Conservation (phyloP, 2,113 vertebrate species). For the Heterochromis multidens region DNA sequence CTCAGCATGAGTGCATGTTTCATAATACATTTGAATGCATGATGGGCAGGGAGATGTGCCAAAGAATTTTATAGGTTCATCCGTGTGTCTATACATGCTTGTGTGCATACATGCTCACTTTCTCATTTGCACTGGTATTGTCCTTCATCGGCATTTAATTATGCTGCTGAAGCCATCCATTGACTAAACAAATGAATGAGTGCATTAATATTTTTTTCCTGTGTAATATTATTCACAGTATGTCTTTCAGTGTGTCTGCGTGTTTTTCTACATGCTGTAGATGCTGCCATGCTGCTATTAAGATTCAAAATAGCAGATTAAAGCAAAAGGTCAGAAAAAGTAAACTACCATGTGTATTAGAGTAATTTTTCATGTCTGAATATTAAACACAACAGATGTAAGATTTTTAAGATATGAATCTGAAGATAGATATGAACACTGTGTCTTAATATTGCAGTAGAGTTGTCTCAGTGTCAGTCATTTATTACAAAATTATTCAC, state of each 20-base stretch:
- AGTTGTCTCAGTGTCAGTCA: background rate
- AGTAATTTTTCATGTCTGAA: too few relatives aligned
- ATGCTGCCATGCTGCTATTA: too few relatives aligned
- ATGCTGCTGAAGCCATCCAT: background rate
- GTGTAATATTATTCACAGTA: background rate
- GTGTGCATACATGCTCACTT: background rate
- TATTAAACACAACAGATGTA: too few relatives aligned
- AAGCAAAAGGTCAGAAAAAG: fast-evolving
- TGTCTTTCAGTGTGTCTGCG: background rate
- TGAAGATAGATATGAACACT: background rate
- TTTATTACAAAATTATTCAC: background rate
- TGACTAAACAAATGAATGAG: background rate
- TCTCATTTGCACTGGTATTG: background rate
- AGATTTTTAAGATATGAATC: fast-evolving
- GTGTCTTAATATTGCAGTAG: background rate
- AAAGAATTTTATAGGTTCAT: background rate
- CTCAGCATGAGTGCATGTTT: constrained; percentile 33
- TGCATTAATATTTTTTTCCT: background rate
- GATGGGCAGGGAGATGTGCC: background rate
- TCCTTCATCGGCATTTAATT: fast-evolving
- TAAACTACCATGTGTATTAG: too few relatives aligned
- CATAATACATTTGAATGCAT: background rate
- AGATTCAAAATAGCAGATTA: background rate
- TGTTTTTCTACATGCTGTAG: background rate
- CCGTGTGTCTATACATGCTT: background rate